A percentile compares a stretch with the other conserved stretches of the same genome.
phyloP scores from a whole-genome alignment of 2,797 vertebrate genomes.

The Vespertilio murinus region DNA sequence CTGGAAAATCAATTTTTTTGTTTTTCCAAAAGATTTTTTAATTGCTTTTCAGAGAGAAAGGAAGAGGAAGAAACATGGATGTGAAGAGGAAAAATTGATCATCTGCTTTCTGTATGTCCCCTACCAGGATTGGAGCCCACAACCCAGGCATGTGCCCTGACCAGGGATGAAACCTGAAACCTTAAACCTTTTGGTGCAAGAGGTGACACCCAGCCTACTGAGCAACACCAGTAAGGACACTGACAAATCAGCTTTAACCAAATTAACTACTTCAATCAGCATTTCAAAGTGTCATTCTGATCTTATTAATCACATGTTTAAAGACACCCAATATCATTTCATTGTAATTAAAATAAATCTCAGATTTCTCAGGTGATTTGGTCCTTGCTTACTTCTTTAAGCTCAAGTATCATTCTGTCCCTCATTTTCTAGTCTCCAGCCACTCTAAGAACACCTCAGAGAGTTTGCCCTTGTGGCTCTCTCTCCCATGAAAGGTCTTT shows the following conservation, averaged over 20 bases:
- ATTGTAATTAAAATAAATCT: background rate
- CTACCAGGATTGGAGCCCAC: background rate
- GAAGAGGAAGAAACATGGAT: background rate
- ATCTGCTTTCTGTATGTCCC: background rate
- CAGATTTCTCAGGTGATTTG: background rate
- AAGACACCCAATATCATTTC: background rate
- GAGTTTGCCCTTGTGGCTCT: background rate
- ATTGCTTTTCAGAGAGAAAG: background rate
- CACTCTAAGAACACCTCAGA: background rate
- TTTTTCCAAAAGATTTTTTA: background rate
- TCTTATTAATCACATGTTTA: background rate
- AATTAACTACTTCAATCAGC: background rate
- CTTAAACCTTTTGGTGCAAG: background rate
- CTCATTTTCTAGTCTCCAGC: background rate
- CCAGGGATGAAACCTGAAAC: background rate
- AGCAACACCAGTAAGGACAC: background rate
- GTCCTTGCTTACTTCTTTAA: background rate
- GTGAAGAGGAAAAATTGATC: background rate
- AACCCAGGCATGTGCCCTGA: background rate
- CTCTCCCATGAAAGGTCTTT: background rate
- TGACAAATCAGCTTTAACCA: background rate
- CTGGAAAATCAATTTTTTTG: background rate
- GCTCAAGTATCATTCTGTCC: background rate
- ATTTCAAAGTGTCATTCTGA: background rate
- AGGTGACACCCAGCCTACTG: background rate